Evolutionary conservation across 2,888 invertebrate species (phyloP), one percentile per base, ranked within the genome.

Genomic region (Acrocyrtus sp.): DNA sequence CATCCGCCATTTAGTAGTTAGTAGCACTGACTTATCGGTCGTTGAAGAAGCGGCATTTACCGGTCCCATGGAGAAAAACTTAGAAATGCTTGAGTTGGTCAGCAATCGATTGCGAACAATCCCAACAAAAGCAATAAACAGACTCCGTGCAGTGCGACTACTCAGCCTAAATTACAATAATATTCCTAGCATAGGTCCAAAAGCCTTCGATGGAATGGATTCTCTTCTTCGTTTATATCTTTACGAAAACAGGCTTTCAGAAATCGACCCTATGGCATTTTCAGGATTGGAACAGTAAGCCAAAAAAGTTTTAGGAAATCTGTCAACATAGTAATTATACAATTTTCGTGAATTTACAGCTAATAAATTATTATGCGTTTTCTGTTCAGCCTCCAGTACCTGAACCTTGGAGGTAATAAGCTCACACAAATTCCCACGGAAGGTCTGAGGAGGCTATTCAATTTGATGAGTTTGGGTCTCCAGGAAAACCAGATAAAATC

Each of bases 131-230:
- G 93, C 95, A 1, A 88, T 94, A 82, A 90, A 90, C 79, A 92
- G 91, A 83, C 89, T 95, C 58, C 92, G 92, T 84, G 92, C 92
- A 82, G 88, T 95, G 75, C 88, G 94, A 77, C 94, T 94, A 80
- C 88, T 96, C 74, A 95, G 95, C 85, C 88, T 95, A 86, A 95
- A 95, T 85, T 93, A 94, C 85, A 96, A 96, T 84, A 88, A 87
- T 86, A 93, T 96, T 82, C 89, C 88, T 53, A 90, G 89, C 61
- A 88, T 96, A 29, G 93, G 93, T 82, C 89, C 89, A 75, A 89
- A 89, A 78, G 95, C 95, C 10, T 95, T 96, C 83, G 90, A 92
- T 83, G 95, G 95, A 0, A 86, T 95, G 81, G 93, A 93, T 82
- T 93, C 94, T 2, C 85, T 95, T 79, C 93, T 95, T 84, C 93